These are phyloP conservation scores for Trididemnum miniatum DNA, from an alignment of 23 tunicate genomes.

Conservation along the genomic window DNA sequence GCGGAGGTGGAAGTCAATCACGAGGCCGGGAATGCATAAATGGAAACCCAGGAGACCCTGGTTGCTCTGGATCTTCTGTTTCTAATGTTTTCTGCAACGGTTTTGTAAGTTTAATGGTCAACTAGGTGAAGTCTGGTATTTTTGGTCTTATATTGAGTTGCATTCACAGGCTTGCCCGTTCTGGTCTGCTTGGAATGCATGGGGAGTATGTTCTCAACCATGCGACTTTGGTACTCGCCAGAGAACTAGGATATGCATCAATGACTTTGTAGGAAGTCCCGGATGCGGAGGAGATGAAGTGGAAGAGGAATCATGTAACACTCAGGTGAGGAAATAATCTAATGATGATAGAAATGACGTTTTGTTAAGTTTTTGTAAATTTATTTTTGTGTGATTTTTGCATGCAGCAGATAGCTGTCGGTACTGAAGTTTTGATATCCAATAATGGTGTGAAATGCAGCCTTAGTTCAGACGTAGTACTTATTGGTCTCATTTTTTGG, in stretches of 20 bases:
- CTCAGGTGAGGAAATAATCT: constrained; percentile 34
- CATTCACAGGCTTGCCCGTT: constrained; percentile 31
- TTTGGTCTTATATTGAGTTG: background rate
- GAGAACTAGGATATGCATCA: constrained; percentile 47
- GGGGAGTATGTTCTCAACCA: constrained; percentile 21
- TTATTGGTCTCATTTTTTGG: no score
- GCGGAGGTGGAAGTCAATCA: constrained; percentile 60
- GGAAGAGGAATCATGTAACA: constrained; percentile 28
- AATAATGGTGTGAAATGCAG: no score
- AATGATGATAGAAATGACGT: background rate
- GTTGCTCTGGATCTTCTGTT: constrained; percentile 43
- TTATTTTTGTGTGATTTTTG: no score
- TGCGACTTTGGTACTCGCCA: constrained; percentile 37
- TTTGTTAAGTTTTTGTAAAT: background rate
- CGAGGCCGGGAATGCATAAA: constrained; percentile 52
- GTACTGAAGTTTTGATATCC: background rate
- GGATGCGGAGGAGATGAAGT: constrained; percentile 44
- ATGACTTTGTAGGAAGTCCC: constrained; percentile 27
- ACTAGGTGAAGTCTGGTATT: background rate
- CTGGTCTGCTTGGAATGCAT: constrained; percentile 54
- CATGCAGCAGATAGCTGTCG: background rate
- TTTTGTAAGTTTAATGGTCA: constrained; percentile 29
- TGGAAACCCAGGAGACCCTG: constrained; percentile 36
- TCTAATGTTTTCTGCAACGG: constrained; percentile 45
- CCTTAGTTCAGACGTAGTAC: no score